These are phyloP conservation scores for Tapera naevia DNA, from an alignment of 2,797 vertebrate genomes.

Conservation along the genomic window DNA sequence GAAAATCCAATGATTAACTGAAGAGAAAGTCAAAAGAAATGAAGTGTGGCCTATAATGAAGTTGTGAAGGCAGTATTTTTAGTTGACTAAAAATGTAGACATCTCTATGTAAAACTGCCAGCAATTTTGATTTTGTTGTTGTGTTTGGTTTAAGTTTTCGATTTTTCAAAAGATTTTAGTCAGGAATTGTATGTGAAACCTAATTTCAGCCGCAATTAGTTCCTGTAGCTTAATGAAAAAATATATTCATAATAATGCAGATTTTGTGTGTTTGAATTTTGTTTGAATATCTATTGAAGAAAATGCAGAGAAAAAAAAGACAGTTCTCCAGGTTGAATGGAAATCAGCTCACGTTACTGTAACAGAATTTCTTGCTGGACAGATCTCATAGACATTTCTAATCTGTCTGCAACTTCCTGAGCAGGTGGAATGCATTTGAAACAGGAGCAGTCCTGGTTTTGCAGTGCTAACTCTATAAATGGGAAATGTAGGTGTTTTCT, in stretches of 20 bases:
- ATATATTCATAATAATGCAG: neutral
- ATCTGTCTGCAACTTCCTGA: neutral
- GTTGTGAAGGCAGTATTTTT: neutral
- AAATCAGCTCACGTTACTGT: neutral
- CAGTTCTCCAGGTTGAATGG: neutral
- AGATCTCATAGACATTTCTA: neutral
- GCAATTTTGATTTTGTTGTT: neutral
- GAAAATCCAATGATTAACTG: neutral
- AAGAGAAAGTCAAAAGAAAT: constrained; percentile 1
- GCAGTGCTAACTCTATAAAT: neutral
- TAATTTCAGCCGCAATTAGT: neutral
- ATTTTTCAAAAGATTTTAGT: neutral
- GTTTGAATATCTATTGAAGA: constrained; percentile 19
- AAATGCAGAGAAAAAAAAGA: constrained; percentile 21
- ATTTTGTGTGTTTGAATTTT: neutral
- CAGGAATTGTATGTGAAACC: neutral
- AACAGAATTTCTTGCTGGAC: neutral
- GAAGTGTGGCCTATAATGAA: neutral
- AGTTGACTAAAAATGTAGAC: neutral
- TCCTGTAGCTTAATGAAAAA: constrained; percentile 10
- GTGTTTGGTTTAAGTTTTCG: neutral
- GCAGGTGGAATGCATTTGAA: neutral
- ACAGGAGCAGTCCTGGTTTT: neutral
- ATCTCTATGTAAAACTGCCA: neutral
- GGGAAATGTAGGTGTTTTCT: neutral